Conservation (phyloP, 2,888 invertebrate species). For the Leptura quadrifasciata region DNA sequence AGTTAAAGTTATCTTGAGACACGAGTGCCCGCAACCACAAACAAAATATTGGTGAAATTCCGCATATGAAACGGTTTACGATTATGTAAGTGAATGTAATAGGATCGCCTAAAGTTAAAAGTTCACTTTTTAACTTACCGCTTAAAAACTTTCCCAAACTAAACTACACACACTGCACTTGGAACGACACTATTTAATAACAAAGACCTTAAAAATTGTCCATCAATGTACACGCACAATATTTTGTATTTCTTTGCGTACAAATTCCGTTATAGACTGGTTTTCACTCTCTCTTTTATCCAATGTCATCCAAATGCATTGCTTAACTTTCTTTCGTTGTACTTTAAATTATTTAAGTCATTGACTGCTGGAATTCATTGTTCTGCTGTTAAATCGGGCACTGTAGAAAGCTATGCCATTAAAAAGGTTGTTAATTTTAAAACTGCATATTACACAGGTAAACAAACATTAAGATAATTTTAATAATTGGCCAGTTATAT, state of each 20-base stretch:
- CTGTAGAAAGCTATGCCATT: slow-evolving; percentile 8
- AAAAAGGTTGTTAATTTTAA: not conserved
- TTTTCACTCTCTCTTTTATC: slow-evolving; percentile 53
- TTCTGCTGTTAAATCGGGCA: not conserved
- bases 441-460: not conserved
- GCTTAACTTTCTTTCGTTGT: slow-evolving; percentile 49
- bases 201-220: slow-evolving; percentile 28
- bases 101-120: slow-evolving; percentile 28
- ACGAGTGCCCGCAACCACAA: slow-evolving; percentile 1
- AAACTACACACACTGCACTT: slow-evolving; percentile 11
- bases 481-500: not conserved
- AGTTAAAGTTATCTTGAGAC: not conserved
- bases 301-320: slow-evolving; percentile 48
- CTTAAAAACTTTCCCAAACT: slow-evolving; percentile 34
- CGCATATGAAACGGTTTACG: slow-evolving; percentile 2
- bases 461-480: not conserved
- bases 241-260: slow-evolving; percentile 33
- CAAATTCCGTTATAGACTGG: slow-evolving; percentile 45
- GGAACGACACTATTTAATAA: slow-evolving; percentile 17
- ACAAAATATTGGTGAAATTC: not conserved
- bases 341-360: slow-evolving; percentile 36
- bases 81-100: slow-evolving; percentile 23
- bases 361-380: slow-evolving; percentile 28
- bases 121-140: slow-evolving; percentile 31
- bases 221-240: slow-evolving; percentile 41